Conservation (phyloP, 2,888 invertebrate genomes). For the Chorisops tibialis region DNA sequence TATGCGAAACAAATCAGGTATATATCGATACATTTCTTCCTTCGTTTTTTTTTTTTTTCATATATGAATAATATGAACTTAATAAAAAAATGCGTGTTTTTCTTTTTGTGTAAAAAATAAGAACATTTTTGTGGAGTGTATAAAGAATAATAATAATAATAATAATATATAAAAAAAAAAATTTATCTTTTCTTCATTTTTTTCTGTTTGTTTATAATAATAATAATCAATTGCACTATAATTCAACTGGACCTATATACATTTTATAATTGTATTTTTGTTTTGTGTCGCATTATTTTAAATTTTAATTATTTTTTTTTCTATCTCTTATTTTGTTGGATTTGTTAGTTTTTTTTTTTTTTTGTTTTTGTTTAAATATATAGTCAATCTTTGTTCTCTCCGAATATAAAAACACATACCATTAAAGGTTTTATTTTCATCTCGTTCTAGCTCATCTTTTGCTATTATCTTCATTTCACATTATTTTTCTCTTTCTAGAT, state of each 20-base stretch:
- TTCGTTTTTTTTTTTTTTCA: no score
- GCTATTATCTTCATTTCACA: conserved; percentile 31
- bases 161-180: no score
- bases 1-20: no score
- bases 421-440: conserved; percentile 17
- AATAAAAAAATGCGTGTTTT: no score
- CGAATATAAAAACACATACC: conserved; percentile 58
- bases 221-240: conserved; percentile 35
- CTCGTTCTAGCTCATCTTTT: neutral
- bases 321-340: conserved; percentile 7
- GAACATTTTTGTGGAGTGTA: conserved; percentile 22
- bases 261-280: conserved; percentile 21
- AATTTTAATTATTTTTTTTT: conserved; percentile 17
- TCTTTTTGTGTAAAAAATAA: neutral
- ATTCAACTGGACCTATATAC: conserved; percentile 26
- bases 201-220: conserved; percentile 20
- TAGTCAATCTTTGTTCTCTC: conserved; percentile 66
- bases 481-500: conserved; percentile 42
- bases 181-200: conserved; percentile 7
- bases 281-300: conserved; percentile 20
- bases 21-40: no score
- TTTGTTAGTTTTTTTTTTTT: conserved; percentile 5
- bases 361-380: conserved; percentile 32
- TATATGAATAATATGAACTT: no score
- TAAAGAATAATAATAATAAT: conserved; percentile 18